A percentile compares a stretch with the other conserved stretches of the same genome.
Evolutionary conservation across 2,888 invertebrate genomes (phyloP).

Genomic region (Polia nebulosa): DNA sequence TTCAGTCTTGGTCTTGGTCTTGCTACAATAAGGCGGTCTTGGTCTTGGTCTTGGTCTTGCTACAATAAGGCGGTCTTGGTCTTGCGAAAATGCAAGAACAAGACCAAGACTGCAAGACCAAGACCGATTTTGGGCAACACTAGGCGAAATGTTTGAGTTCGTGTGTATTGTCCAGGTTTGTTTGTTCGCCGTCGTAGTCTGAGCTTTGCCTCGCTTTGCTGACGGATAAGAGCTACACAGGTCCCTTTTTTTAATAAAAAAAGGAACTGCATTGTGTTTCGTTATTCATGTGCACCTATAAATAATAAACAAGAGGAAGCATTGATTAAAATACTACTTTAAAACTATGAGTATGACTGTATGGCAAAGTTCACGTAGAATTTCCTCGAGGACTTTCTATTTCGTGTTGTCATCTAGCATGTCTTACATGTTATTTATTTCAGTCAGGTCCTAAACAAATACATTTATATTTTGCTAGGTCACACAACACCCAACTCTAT

Average conservation of each 20-base stretch:
- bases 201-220: slow-evolving; percentile 30
- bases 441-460: slow-evolving; percentile 18
- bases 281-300: slow-evolving; percentile 12
- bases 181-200: slow-evolving; percentile 34
- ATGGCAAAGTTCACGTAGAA: slow-evolving; percentile 1
- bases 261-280: slow-evolving; percentile 20
- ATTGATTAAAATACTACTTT: slow-evolving; percentile 28
- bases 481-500: neutral
- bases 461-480: slow-evolving; percentile 4
- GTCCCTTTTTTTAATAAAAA: neutral
- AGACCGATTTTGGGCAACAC: too few species aligned
- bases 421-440: slow-evolving; percentile 4
- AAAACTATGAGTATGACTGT: neutral
- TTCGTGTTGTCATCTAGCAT: neutral
- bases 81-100: too few species aligned
- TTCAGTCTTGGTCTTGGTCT: too few species aligned
- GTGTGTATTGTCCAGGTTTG: slow-evolving; percentile 37
- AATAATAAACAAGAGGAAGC: slow-evolving; percentile 6
- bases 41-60: too few species aligned
- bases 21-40: too few species aligned
- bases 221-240: slow-evolving; percentile 8
- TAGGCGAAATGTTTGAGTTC: slow-evolving; percentile 44
- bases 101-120: too few species aligned
- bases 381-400: neutral
- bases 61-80: too few species aligned